Evolutionary conservation across 2,797 vertebrate species (phyloP).

Genomic region (Karalla daura): DNA sequence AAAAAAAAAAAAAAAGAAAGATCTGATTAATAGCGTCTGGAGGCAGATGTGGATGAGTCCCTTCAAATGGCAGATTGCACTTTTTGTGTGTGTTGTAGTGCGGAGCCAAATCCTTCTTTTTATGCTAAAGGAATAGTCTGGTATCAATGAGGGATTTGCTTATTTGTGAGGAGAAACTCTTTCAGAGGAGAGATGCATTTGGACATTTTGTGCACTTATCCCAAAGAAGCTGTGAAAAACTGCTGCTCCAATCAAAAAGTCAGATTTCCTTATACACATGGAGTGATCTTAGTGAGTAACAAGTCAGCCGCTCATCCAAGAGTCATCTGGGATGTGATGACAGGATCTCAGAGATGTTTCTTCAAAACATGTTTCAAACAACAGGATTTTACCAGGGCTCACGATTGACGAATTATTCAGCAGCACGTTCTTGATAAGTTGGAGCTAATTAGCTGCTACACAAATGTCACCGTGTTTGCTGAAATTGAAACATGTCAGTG

Average conservation of each 20-base stretch:
- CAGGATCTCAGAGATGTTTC: too few relatives aligned
- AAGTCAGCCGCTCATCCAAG: not conserved
- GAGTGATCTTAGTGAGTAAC: not conserved
- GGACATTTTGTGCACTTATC: not conserved
- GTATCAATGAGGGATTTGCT: not conserved
- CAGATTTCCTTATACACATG: too few relatives aligned
- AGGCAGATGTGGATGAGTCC: conserved; percentile 52
- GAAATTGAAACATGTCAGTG: too few relatives aligned
- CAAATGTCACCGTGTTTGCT: too few relatives aligned
- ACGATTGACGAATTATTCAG: not conserved
- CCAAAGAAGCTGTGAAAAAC: too few relatives aligned
- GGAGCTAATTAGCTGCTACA: too few relatives aligned
- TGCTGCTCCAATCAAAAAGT: too few relatives aligned
- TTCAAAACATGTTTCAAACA: too few relatives aligned
- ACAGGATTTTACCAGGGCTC: not conserved
- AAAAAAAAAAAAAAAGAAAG: conserved; percentile 55
- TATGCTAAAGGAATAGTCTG: not conserved
- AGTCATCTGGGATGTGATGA: not conserved
- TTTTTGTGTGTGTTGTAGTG: conserved; percentile 19
- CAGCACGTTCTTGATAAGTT: too few relatives aligned
- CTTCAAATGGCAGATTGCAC: conserved; percentile 37
- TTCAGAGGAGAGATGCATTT: not conserved
- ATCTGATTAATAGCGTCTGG: conserved; percentile 53
- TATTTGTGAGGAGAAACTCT: conserved; percentile 4
- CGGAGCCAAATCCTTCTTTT: conserved; percentile 1